Conservation (phyloP, 2,888 invertebrate species). For the Aspidiotus rigidus region DNA sequence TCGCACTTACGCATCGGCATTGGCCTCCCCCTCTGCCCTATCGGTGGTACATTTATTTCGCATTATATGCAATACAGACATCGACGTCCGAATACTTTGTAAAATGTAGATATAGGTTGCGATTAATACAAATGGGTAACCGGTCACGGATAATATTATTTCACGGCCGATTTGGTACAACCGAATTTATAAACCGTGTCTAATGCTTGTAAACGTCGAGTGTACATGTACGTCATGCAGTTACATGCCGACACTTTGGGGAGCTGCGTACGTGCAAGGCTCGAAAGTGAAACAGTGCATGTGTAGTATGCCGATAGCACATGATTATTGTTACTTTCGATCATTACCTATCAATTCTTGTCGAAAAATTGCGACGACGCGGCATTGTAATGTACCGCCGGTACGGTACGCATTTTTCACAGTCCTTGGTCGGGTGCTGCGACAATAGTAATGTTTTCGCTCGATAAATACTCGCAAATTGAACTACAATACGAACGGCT, state of each 20-base stretch:
- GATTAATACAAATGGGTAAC: conserved; percentile 23
- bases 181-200: background rate
- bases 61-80: background rate
- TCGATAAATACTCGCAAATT: too few species aligned
- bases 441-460: too few species aligned
- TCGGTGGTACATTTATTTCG: background rate
- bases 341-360: too few species aligned
- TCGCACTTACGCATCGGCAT: too few species aligned
- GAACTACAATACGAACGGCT: too few species aligned
- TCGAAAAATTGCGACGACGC: too few species aligned
- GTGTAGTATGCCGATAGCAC: conserved; percentile 9
- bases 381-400: too few species aligned
- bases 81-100: background rate
- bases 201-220: background rate
- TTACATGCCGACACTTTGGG: background rate
- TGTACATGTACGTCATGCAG: too few species aligned
- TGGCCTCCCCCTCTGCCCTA: too few species aligned
- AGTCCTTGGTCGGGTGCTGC: too few species aligned
- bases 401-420: too few species aligned
- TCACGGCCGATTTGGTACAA: conserved; percentile 22
- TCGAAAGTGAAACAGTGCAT: conserved; percentile 8
- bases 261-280: background rate
- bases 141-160: conserved; percentile 29
- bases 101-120: background rate
- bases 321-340: background rate